Evolutionary conservation across 1,140 invertebrate genomes (phyloP), one percentile per base, ranked within the genome.

Genomic region (Notospermus geniculatus): DNA sequence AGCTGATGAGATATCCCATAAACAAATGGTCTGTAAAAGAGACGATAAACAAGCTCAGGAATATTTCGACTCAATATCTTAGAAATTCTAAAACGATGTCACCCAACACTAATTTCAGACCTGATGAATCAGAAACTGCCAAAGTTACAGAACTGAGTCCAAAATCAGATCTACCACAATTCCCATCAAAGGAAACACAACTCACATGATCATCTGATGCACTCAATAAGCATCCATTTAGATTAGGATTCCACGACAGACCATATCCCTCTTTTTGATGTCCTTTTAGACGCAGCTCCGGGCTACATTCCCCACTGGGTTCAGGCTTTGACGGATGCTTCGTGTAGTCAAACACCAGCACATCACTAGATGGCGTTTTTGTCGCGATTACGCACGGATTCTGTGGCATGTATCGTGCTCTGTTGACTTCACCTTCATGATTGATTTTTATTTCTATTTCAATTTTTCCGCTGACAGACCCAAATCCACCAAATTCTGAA

Each of bases 371-470:
- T 2, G 97, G 97, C 7, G 97, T 99, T 83, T 99, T 99, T 0
- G 97, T 99, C 25, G 97, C 97, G 74, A 99, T 98, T 27, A 99
- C 94, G 77, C 93, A 97, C 0, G 97, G 95, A 82, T 99, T 99
- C 83, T 99, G 97, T 1, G 97, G 97, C 97, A 99, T 99, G 75
- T 96, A 99, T 28, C 97, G 87, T 2, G 97, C 97, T 68, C 97
- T 84, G 77, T 99, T 99, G 9, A 99, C 97, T 83, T 99, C 97
- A 2, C 97, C 97, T 79, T 99, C 97, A 76, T 99, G 97, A 82
- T 99, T 99, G 63, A 99, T 99, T 83, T 99, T 98, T 36, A 99
- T 99, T 82, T 99, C 97, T 71, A 99, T 98, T 81, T 99, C 97
- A 74, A 99, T 99, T 82, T 99, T 99, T 2, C 97, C 97, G 72